phyloP scores from a whole-genome alignment of 2,888 invertebrate species.

The Chrysina gloriosa region DNA sequence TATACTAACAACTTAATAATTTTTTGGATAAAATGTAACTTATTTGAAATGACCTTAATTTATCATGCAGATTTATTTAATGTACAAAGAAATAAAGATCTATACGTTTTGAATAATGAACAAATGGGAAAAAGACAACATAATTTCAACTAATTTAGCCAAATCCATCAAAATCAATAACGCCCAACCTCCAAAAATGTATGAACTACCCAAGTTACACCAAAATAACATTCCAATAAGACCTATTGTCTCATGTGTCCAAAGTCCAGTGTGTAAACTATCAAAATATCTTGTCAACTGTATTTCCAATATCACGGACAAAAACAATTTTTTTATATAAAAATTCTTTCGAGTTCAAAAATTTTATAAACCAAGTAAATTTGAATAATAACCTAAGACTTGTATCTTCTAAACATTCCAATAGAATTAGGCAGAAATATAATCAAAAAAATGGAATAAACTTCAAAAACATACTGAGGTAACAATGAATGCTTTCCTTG shows the following conservation, averaged over 20 bases:
- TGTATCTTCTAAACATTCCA: too few relatives aligned
- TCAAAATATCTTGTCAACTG: constrained; percentile 10
- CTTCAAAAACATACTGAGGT: background rate
- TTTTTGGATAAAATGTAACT: too few relatives aligned
- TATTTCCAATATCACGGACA: background rate
- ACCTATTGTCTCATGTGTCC: constrained; percentile 5
- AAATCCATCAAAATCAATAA: constrained; percentile 28
- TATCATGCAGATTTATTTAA: too few relatives aligned
- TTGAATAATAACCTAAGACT: too few relatives aligned
- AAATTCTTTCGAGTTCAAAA: background rate
- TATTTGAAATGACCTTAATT: too few relatives aligned
- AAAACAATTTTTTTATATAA: constrained; percentile 17
- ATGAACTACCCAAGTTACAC: constrained; percentile 20
- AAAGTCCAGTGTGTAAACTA: constrained; percentile 2
- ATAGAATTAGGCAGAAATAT: background rate
- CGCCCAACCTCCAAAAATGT: constrained; percentile 21
- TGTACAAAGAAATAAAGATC: too few relatives aligned
- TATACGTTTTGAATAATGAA: too few relatives aligned
- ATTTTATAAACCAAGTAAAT: background rate
- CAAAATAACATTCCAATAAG: constrained; percentile 3
- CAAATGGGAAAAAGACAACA: too few relatives aligned
- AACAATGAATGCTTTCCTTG: background rate
- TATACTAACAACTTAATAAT: too few relatives aligned
- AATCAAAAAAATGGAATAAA: constrained; percentile 4
- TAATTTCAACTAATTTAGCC: too few relatives aligned